These are phyloP conservation scores for Malthinus seriepunctatus DNA, from an alignment of 2,888 invertebrate species.

Conservation along the genomic window DNA sequence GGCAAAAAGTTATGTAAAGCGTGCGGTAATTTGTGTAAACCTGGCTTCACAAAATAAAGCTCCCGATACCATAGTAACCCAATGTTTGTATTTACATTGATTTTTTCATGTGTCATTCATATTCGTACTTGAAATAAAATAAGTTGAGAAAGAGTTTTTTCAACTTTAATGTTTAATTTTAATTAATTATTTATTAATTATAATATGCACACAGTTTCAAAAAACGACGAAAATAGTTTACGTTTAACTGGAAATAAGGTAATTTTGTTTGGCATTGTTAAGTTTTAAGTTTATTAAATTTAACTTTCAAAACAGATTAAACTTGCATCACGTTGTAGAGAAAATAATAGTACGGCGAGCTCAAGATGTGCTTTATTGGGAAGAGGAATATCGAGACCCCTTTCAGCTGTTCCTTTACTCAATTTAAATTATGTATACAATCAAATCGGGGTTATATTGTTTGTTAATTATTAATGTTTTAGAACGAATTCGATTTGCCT, in stretches of 20 bases:
- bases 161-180: background rate
- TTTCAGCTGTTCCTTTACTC: constrained; percentile 46
- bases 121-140: background rate
- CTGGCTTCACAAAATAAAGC: background rate
- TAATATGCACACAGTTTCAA: constrained; percentile 12
- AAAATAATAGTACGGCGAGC: constrained; percentile 42
- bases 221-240: constrained; percentile 28
- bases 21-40: background rate
- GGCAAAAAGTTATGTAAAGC: too few species aligned
- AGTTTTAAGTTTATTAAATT: background rate
- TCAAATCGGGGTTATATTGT: background rate
- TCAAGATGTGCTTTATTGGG: constrained; percentile 41
- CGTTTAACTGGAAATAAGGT: constrained; percentile 40
- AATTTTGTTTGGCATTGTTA: constrained; percentile 1
- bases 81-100: constrained; percentile 21
- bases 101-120: constrained; percentile 14
- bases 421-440: constrained; percentile 18
- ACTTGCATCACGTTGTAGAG: constrained; percentile 40
- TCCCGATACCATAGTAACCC: constrained; percentile 13
- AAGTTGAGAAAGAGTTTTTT: background rate
- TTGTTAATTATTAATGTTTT: constrained; percentile 7
- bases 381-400: constrained; percentile 42
- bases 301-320: constrained; percentile 39
- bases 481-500: constrained; percentile 35
- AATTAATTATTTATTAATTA: background rate